Evolutionary conservation across 2,888 invertebrate genomes (phyloP), one percentile per base, ranked within the genome.

Genomic region (Ctenicera cuprea): DNA sequence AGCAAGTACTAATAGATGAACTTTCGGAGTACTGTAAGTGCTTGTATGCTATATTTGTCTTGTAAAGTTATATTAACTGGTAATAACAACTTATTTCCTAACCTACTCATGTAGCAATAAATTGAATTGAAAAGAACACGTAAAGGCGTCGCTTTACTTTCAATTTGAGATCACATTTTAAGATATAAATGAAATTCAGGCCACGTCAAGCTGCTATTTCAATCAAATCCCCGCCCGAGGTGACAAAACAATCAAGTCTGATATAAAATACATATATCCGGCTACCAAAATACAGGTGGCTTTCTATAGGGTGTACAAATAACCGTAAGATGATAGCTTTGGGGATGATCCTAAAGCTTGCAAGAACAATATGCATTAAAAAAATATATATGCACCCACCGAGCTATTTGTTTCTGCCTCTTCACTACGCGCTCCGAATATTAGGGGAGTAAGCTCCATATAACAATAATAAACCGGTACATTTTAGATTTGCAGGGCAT

Each of bases 181-280:
- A 67, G 16, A 41, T 67, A 57, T 37, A 68, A 50, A 69, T 63
- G 62, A 26, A 62, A 68, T 68, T 68, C 68, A 37, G 20, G 48
- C 50, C 62, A 52, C 62, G 61, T 52, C 62, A 69, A 69, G 48
- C 62, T 69, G 50, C 50, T 41, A 62, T 61, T 69, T 62, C 69
- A 69, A 69, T 69, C 69, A 69, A 62, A 69, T 68, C 69, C 50
- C 20, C n/a, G 50, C 69, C 62, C n/a, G 50, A 26, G 61, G 69
- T 52, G 41, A 62, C 38, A 57, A 45, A 45, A 54, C 41, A 66
- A 52, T 20, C 11, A 11, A 33, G 33, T 5, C 33, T 33, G 33
- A 33, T 8, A 48, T 30, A 9, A 12, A 43, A 37, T 38, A 37
- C 50, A 45, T 16, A 50, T 69, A 61, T 69, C 41, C 11, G 50